These are phyloP conservation scores for Agrochola lychnidis DNA, from an alignment of 2,888 invertebrate species.

Conservation along the genomic window DNA sequence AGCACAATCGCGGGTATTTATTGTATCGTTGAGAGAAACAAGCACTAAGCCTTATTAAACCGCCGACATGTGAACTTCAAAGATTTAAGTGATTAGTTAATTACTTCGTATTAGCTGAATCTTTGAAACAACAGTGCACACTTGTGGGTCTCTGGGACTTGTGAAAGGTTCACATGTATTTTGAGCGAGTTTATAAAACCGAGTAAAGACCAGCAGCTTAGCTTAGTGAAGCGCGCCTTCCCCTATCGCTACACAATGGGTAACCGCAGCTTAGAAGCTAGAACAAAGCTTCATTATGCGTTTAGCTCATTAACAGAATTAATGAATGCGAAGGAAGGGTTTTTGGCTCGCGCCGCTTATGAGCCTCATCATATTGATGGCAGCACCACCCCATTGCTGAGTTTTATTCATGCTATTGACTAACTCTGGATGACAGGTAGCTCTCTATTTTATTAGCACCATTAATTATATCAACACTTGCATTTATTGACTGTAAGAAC, in stretches of 20 bases:
- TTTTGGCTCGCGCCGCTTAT: constrained; percentile 76
- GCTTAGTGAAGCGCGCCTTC: constrained; percentile 74
- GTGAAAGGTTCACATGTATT: constrained; percentile 37
- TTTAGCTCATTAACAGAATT: constrained; percentile 85
- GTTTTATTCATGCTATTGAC: constrained; percentile 37
- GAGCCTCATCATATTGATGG: constrained; percentile 78
- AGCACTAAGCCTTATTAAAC: constrained; percentile 37
- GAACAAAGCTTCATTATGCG: constrained; percentile 84
- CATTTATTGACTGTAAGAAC: neutral
- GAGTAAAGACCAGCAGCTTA: constrained; percentile 69
- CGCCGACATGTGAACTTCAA: constrained; percentile 47
- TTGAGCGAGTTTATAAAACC: constrained; percentile 54
- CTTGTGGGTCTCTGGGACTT: constrained; percentile 16
- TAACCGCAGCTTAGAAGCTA: constrained; percentile 73
- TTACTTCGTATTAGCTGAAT: constrained; percentile 47
- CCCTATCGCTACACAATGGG: constrained; percentile 78
- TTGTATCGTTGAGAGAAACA: constrained; percentile 6
- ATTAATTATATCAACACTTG: neutral
- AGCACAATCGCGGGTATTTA: constrained; percentile 2
- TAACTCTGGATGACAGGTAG: constrained; percentile 2
- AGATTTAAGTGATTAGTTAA: constrained; percentile 51
- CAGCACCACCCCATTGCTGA: constrained; percentile 40
- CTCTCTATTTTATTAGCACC: neutral
- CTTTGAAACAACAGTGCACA: constrained; percentile 49
- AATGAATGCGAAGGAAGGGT: constrained; percentile 81